These are phyloP conservation scores for Podargus strigoides DNA, from an alignment of 2,797 vertebrate species.

Conservation along the genomic window DNA sequence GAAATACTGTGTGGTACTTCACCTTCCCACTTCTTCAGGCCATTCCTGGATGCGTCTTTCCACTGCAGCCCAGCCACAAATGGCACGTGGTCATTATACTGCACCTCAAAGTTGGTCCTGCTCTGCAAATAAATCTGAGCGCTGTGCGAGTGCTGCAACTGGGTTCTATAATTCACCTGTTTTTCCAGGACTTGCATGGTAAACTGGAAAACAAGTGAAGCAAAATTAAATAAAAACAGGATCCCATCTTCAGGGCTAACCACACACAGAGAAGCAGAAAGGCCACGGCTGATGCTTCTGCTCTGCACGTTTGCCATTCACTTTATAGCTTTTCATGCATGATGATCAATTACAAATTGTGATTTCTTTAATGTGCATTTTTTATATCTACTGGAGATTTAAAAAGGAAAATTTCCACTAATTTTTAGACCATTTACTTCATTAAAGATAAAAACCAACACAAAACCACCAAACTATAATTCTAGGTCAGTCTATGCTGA, in stretches of 20 bases:
- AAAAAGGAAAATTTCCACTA: background rate
- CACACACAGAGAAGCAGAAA: background rate
- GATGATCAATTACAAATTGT: background rate
- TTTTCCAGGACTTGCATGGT: slow-evolving; percentile 79
- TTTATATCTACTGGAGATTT: background rate
- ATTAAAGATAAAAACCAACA: background rate
- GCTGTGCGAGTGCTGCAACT: slow-evolving; percentile 77
- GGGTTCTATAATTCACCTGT: slow-evolving; percentile 79
- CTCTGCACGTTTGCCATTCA: background rate
- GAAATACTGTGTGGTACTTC: background rate
- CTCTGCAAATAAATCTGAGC: slow-evolving; percentile 72
- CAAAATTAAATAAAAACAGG: background rate
- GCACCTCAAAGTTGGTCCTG: slow-evolving; percentile 82
- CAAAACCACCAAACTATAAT: background rate
- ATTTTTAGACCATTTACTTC: background rate
- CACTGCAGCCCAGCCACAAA: slow-evolving; percentile 80
- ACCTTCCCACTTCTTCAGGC: slow-evolving; percentile 86
- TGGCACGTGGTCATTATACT: slow-evolving; percentile 76
- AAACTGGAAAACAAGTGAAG: slow-evolving; percentile 70
- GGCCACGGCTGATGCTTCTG: background rate
- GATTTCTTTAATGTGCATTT: background rate
- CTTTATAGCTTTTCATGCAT: background rate
- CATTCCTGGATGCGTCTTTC: slow-evolving; percentile 72
- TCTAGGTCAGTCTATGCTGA: background rate
- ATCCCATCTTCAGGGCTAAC: background rate